These are phyloP conservation scores for Bombus picipes DNA, from an alignment of 1,140 invertebrate genomes.

Conservation along the genomic window DNA sequence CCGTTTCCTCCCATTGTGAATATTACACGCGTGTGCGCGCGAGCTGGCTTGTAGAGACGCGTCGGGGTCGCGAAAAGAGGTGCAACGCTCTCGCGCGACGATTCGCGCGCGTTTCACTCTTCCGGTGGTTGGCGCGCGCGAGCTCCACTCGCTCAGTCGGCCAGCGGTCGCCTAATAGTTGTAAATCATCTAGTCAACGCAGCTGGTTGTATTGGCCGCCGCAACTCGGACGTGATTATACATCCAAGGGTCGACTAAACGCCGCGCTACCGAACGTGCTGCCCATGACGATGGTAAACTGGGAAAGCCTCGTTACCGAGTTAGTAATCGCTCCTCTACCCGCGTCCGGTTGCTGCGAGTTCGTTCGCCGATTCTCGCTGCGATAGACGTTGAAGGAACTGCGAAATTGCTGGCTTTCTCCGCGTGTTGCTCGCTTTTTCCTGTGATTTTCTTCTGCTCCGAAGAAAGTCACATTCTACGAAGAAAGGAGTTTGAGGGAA, in stretches of 20 bases:
- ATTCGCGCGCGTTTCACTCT: conserved; percentile 37
- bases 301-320: background rate
- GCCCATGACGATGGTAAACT: background rate
- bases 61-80: conserved; percentile 14
- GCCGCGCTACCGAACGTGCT: background rate
- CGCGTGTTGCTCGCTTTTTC: background rate
- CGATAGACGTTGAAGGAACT: background rate
- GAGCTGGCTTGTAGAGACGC: conserved; percentile 19
- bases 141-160: background rate
- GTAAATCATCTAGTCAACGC: conserved; percentile 61
- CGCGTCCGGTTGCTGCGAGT: background rate
- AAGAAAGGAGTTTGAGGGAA: background rate
- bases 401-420: no score
- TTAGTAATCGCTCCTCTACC: background rate
- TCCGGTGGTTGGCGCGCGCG: conserved; percentile 42
- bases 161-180: conserved; percentile 33
- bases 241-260: background rate
- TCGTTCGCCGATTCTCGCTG: no score
- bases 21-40: conserved; percentile 33
- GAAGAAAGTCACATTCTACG: background rate
- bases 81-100: conserved; percentile 57
- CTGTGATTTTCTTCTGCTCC: background rate
- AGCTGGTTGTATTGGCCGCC: conserved; percentile 58
- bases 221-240: conserved; percentile 31
- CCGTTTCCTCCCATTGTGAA: conserved; percentile 67